These are phyloP conservation scores for Watsonalla cultraria DNA, from an alignment of 2,888 invertebrate species.

Conservation along the genomic window DNA sequence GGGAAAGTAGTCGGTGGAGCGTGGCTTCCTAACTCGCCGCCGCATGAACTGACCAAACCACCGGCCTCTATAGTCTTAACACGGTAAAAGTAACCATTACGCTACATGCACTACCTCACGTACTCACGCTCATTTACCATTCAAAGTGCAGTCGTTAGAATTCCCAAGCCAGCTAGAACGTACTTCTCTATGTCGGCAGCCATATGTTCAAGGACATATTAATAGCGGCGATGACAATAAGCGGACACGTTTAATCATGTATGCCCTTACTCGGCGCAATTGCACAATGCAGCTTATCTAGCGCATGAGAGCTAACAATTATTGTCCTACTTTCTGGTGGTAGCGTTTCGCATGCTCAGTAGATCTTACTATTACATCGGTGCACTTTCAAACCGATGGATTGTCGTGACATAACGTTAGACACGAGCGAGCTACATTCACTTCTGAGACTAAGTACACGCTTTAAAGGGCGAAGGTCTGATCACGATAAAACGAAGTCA, in stretches of 20 bases:
- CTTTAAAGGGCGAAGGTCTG: slow-evolving; percentile 14
- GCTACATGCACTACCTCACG: slow-evolving; percentile 37
- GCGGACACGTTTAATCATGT: slow-evolving; percentile 57
- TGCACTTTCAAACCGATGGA: slow-evolving; percentile 46
- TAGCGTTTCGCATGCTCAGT: slow-evolving; percentile 19
- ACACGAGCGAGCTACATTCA: slow-evolving; percentile 32
- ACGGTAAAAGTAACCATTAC: slow-evolving; percentile 48
- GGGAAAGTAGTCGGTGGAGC: slow-evolving; percentile 68
- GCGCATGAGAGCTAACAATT: slow-evolving; percentile 59
- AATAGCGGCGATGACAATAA: slow-evolving; percentile 58
- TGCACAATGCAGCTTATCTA: slow-evolving; percentile 72
- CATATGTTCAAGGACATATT: slow-evolving; percentile 66
- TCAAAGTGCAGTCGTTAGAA: slow-evolving; percentile 28
- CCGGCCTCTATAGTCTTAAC: slow-evolving; percentile 16
- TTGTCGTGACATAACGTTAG: slow-evolving; percentile 45
- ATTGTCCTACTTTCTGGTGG: slow-evolving; percentile 61
- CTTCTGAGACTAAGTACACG: slow-evolving; percentile 18
- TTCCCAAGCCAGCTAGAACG: slow-evolving; percentile 27
- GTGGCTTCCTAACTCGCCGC: slow-evolving; percentile 46
- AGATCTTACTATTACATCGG: slow-evolving; percentile 42
- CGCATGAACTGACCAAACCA: slow-evolving; percentile 26
- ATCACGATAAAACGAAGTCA: slow-evolving; percentile 7
- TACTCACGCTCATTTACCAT: slow-evolving; percentile 29
- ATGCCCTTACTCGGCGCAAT: slow-evolving; percentile 46
- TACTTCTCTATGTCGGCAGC: slow-evolving; percentile 29